phyloP scores from a whole-genome alignment of 2,888 invertebrate genomes.

The Omphaloscelis lunosa region DNA sequence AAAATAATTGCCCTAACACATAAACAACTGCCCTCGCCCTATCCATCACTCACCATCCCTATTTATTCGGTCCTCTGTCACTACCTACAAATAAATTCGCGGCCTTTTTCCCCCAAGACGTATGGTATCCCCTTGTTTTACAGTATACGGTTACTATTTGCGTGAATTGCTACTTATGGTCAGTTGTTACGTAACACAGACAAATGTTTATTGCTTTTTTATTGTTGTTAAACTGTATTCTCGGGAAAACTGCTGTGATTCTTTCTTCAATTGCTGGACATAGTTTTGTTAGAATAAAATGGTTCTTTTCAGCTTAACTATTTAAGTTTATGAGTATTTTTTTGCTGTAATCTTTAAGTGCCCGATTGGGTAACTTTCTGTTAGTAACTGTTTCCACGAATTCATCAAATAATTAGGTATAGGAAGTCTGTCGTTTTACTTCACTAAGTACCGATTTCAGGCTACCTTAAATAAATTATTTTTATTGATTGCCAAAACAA shows the following conservation, averaged over 20 bases:
- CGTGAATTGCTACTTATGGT: slow-evolving; percentile 72
- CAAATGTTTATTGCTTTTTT: slow-evolving; percentile 71
- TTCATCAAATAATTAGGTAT: background rate
- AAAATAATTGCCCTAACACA: slow-evolving; percentile 23
- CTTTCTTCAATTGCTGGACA: slow-evolving; percentile 32
- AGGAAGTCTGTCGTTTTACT: background rate
- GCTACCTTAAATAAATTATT: background rate
- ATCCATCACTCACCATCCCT: slow-evolving; percentile 42
- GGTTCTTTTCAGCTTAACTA: background rate
- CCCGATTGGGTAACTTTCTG: background rate
- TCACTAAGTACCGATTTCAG: background rate
- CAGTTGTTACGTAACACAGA: slow-evolving; percentile 68
- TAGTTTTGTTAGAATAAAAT: slow-evolving; percentile 10
- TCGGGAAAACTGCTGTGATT: slow-evolving; percentile 46
- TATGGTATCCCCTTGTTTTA: slow-evolving; percentile 74
- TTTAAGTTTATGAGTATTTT: background rate
- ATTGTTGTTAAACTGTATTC: slow-evolving; percentile 60
- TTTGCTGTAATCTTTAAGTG: no score
- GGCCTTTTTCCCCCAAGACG: slow-evolving; percentile 69
- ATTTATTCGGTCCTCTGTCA: slow-evolving; percentile 43
- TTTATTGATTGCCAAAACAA: background rate
- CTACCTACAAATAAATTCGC: slow-evolving; percentile 49
- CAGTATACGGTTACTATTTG: slow-evolving; percentile 70
- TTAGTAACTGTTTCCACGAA: no score
- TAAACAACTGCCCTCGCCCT: slow-evolving; percentile 16